A percentile compares a stretch with the other conserved stretches of the same genome.
Conservation (phyloP, 2,797 vertebrate genomes). For the Amniataba percoides region DNA sequence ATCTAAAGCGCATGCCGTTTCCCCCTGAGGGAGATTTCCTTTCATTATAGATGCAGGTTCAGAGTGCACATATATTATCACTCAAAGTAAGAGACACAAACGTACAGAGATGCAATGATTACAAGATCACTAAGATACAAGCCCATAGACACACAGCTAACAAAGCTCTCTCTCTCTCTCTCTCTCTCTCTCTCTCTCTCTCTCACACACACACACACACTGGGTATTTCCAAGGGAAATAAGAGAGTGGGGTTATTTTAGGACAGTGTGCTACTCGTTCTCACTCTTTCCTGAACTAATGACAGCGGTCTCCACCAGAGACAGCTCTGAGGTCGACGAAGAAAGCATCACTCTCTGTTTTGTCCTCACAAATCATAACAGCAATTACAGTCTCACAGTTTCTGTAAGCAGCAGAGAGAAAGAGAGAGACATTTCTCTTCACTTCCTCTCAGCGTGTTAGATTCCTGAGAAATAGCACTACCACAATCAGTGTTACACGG, state of each 20-base stretch:
- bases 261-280: constrained; percentile 48
- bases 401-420: constrained; percentile 69
- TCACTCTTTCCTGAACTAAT: constrained; percentile 46
- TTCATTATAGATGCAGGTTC: constrained; percentile 38
- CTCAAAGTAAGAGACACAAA: constrained; percentile 48
- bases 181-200: constrained; percentile 21
- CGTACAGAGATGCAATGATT: constrained; percentile 52
- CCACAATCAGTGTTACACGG: constrained; percentile 62
- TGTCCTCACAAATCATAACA: constrained; percentile 34
- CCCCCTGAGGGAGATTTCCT: constrained; percentile 35
- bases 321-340: constrained; percentile 17
- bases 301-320: constrained; percentile 38
- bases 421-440: constrained; percentile 58
- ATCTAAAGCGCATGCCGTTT: constrained; percentile 24
- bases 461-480: constrained; percentile 78
- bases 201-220: constrained; percentile 35
- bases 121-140: constrained; percentile 36
- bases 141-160: constrained; percentile 28
- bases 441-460: constrained; percentile 77
- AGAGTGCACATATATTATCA: constrained; percentile 38
- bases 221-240: constrained; percentile 80
- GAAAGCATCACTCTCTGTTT: constrained; percentile 23
- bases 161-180: constrained; percentile 20
- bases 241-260: constrained; percentile 63
- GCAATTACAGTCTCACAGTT: constrained; percentile 39